Conservation (phyloP, 2,888 invertebrate genomes). For the Nomada fabriciana region DNA sequence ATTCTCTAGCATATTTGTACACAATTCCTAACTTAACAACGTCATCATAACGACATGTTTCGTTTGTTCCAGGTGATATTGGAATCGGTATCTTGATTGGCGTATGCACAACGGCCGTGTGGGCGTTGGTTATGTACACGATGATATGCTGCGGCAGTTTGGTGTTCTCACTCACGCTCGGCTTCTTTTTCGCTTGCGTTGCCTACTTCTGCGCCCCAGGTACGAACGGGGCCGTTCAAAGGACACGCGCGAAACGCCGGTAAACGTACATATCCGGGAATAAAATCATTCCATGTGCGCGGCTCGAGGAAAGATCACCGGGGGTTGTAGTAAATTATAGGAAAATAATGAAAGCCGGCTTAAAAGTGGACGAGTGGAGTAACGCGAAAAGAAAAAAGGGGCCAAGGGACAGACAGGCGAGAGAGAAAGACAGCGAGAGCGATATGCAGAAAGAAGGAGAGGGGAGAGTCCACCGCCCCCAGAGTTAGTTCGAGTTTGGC, state of each 20-base stretch:
- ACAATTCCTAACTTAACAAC: background rate
- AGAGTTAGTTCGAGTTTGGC: conserved; percentile 80
- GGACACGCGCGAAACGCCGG: conserved; percentile 47
- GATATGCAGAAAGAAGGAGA: conserved; percentile 1
- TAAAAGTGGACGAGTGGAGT: conserved; percentile 74
- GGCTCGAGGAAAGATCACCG: conserved; percentile 46
- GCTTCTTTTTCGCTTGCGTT: conserved; percentile 87
- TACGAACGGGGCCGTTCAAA: conserved; percentile 74
- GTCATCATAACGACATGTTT: background rate
- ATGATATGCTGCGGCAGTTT: conserved; percentile 58
- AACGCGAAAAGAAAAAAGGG: conserved; percentile 46
- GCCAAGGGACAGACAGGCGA: conserved; percentile 3
- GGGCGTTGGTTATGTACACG: rapidly evolving
- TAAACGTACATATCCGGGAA: conserved; percentile 45
- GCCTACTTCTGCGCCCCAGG: conserved; percentile 87
- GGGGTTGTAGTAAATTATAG: conserved; percentile 82
- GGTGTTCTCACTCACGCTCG: conserved; percentile 87
- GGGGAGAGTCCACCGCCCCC: conserved; percentile 62
- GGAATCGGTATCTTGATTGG: background rate
- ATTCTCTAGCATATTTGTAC: background rate
- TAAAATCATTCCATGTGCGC: conserved; percentile 38
- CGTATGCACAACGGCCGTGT: background rate
- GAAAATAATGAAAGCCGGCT: conserved; percentile 83
- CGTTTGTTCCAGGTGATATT: conserved; percentile 25
- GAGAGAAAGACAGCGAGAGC: conserved; percentile 24